Base-by-base conservation (phyloP, 2,888 invertebrate species). In the Zygothrica quintamaculata region DNA sequence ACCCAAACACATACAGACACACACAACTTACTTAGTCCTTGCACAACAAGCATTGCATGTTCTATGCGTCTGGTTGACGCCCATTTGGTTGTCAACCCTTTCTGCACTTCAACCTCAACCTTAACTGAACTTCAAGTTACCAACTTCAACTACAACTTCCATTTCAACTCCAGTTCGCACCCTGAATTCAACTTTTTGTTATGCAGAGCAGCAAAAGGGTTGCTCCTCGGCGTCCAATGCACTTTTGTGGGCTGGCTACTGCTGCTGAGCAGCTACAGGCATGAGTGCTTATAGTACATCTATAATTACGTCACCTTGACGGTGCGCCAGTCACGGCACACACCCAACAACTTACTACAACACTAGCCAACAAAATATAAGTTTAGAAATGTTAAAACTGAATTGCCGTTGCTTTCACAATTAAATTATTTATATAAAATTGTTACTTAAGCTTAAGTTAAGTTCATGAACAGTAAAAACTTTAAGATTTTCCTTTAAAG, bases 231-330 rank as follows among this genome's bases (percentile, higher is more conserved):
- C 66, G 70, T 72, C 55, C 71, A 70, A 53, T 82, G 84, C 84
- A 82, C 74, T 81, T 75, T 80, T 58, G 68, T 76, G 74, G 77
- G 77, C 75, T 58, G 71, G 57, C 59, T 50, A 55, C 48, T 43
- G 12, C 13, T 34, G 48, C 33, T 36, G 37, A 40, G 36, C 55
- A 29, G 9, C 9, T 51, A 39, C 36, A 51, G 33, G 43, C 46
- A 37, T 56, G 42, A 36, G 46, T 44, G 15, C 50, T 51, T 36
- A 47, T 39, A 81, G 84, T 84, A 84, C 87, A 84, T 84, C 81
- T 78, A 84, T 84, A 84, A 84, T 84, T 84, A 87, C 84, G 85
- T 81, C 84, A 87, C 84, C 84, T 86, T 65, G 31, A 16, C 44
- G 31, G 22, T 55, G 42, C 48, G 61, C 40, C 65, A 72, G 60